Evolutionary conservation across 2,113 vertebrate species (phyloP).

Genomic region (Sceloporus tristichus): DNA sequence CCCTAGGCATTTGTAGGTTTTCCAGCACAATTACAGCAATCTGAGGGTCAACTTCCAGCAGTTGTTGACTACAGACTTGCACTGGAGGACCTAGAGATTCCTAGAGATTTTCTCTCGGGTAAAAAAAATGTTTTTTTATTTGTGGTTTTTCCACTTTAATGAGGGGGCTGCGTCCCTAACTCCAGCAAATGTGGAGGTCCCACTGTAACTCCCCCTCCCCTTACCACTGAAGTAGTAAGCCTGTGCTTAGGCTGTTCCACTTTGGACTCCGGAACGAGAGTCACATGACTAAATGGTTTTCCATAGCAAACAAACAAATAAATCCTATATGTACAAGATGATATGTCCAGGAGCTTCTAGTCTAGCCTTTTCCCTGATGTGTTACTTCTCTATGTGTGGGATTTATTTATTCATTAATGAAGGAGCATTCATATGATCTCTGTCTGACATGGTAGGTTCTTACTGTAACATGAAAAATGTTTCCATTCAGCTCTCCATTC

Average conservation of each 20-base stretch:
- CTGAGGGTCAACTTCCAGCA: no score
- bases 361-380: background rate
- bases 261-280: background rate
- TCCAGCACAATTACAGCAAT: no score
- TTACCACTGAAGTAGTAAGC: background rate
- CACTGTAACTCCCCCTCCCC: background rate
- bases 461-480: background rate
- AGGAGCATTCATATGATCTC: background rate
- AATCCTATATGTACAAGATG: background rate
- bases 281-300: background rate
- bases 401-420: background rate
- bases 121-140: no score
- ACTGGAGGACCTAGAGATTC: no score
- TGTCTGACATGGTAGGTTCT: background rate
- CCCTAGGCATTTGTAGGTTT: no score
- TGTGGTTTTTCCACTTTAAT: no score
- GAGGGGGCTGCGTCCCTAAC: no score
- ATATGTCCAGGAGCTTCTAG: background rate
- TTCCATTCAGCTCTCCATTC: slow-evolving; percentile 7
- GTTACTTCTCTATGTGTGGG: background rate
- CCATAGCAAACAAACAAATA: background rate
- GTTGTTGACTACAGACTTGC: no score
- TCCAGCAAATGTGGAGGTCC: no score
- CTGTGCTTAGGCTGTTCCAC: background rate
- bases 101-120: no score